phyloP scores from a whole-genome alignment of 92 coral and sea anemone species.

The Plumapathes pennacea region DNA sequence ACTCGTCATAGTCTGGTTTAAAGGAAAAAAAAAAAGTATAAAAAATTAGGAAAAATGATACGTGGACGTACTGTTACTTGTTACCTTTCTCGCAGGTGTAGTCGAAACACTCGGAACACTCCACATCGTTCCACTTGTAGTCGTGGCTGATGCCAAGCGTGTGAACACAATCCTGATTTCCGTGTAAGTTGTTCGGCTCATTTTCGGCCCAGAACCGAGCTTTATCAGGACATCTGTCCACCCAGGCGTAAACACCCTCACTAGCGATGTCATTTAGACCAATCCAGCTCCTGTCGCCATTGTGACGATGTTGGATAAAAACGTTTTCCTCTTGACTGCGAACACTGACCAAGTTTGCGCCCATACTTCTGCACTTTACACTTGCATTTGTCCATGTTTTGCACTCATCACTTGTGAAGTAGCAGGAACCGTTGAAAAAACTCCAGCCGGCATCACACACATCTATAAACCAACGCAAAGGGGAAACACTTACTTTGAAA shows the following conservation, averaged over 20 bases:
- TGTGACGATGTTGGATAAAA: constrained; percentile 49
- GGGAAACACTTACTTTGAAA: too few species aligned
- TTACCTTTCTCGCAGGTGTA: constrained; percentile 63
- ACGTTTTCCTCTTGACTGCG: constrained; percentile 60
- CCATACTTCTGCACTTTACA: constrained; percentile 14
- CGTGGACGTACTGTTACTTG: too few species aligned
- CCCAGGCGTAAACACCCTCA: constrained; percentile 56
- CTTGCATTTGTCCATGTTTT: constrained; percentile 38
- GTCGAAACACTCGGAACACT: constrained; percentile 36
- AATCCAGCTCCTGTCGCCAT: constrained; percentile 51
- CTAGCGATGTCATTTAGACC: constrained; percentile 53
- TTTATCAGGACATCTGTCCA: constrained; percentile 20
- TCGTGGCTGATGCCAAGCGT: constrained; percentile 34
- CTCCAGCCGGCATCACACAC: constrained; percentile 41
- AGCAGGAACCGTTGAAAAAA: constrained; percentile 40
- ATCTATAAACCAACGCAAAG: too few species aligned
- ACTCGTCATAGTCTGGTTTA: too few species aligned
- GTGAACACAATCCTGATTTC: constrained; percentile 58
- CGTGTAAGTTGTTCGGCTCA: constrained; percentile 48
- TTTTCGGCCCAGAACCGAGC: constrained; percentile 49
- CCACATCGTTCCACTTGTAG: constrained; percentile 59
- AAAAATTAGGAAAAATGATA: too few species aligned
- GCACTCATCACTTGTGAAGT: constrained; percentile 22
- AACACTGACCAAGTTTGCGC: constrained; percentile 32
- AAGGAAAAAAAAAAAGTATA: too few species aligned